Conservation (phyloP, 2,888 invertebrate genomes). For the Macrophya annulata region DNA sequence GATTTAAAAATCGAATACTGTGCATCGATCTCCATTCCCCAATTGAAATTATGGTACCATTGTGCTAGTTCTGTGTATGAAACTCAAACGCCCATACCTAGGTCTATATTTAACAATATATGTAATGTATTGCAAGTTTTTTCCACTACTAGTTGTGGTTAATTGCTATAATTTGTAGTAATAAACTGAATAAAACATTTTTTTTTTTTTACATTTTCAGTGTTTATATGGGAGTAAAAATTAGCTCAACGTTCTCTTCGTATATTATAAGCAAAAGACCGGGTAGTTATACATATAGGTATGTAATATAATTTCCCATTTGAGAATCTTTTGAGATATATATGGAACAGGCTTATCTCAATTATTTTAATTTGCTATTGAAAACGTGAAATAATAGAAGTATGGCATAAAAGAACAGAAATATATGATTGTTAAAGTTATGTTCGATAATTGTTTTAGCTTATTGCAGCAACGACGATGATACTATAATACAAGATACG, state of each 20-base stretch:
- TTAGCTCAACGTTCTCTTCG: constrained; percentile 8
- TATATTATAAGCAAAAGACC: constrained; percentile 11
- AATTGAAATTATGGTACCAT: not conserved
- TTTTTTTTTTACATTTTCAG: not conserved
- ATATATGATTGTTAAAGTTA: not conserved
- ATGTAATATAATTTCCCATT: not conserved
- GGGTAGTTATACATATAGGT: not conserved
- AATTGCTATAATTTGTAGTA: constrained; percentile 43
- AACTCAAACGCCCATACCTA: not conserved
- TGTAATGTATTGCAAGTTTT: constrained; percentile 31
- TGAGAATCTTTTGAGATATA: constrained; percentile 1
- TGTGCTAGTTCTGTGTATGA: not conserved
- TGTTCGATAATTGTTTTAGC: not conserved
- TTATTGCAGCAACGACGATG: not conserved
- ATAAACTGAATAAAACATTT: constrained; percentile 42
- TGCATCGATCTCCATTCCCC: not conserved
- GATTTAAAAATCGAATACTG: not conserved
- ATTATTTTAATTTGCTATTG: not conserved
- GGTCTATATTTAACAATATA: constrained; percentile 8
- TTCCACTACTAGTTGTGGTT: not conserved
- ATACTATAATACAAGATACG: not conserved
- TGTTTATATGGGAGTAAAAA: constrained; percentile 8
- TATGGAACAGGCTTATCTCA: not conserved
- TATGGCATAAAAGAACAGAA: not conserved
- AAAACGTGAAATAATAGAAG: not conserved